Percentiles rank a stretch among this genome's conserved stretches.
phyloP scores from a whole-genome alignment of 1,140 invertebrate genomes.

The Aplysia californica region DNA sequence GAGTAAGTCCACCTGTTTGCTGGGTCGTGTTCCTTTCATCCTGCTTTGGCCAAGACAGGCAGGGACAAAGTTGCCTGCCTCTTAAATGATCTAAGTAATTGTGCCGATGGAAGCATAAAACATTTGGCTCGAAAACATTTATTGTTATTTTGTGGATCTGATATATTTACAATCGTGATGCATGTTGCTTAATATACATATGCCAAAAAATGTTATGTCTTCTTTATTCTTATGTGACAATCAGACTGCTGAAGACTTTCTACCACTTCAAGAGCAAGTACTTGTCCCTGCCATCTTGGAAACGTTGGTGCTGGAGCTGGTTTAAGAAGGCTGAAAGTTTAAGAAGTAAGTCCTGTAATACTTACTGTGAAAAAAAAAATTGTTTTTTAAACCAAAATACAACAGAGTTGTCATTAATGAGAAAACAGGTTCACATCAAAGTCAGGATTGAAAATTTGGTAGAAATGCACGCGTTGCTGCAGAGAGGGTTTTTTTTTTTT shows the following conservation, averaged over 20 bases:
- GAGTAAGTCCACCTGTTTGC: no score
- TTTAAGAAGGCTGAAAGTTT: conserved; percentile 6
- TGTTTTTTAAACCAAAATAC: neutral
- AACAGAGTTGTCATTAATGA: neutral
- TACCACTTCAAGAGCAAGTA: conserved; percentile 4
- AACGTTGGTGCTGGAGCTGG: conserved; percentile 5
- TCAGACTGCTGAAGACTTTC: neutral
- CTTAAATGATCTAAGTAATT: no score
- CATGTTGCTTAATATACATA: neutral
- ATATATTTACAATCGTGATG: neutral
- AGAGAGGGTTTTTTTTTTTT: neutral
- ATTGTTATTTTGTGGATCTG: neutral
- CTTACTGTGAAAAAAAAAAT: neutral
- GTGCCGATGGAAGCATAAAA: no score
- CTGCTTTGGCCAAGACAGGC: no score
- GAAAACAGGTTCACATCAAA: neutral
- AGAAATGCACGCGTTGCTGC: neutral
- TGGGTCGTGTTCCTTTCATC: no score
- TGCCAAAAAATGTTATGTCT: neutral
- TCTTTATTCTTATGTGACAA: no score
- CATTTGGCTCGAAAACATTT: neutral
- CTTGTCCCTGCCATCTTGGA: conserved; percentile 14
- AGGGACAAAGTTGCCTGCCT: no score
- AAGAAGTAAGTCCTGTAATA: conserved; percentile 15
- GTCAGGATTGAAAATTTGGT: neutral